These are phyloP conservation scores for Pogonophryne albipinna DNA, from an alignment of 2,797 vertebrate genomes.

Conservation along the genomic window DNA sequence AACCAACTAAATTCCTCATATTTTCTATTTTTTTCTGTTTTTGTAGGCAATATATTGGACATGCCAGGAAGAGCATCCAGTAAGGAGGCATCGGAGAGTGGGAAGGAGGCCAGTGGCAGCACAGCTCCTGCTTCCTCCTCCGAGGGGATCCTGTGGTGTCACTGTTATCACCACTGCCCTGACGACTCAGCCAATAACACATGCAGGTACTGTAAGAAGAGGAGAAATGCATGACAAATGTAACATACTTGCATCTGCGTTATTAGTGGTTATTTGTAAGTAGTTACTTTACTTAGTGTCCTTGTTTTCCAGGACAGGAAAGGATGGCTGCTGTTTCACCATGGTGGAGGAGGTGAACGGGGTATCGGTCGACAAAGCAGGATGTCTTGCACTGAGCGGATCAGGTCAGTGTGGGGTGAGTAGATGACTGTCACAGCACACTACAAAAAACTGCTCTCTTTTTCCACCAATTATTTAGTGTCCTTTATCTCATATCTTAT, in stretches of 20 bases:
- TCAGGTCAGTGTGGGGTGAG: constrained; percentile 96
- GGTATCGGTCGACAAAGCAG: constrained; percentile 89
- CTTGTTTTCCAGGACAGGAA: constrained; percentile 85
- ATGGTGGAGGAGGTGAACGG: constrained; percentile 96
- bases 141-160: constrained; percentile 89
- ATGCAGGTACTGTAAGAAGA: constrained; percentile 88
- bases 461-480: neutral
- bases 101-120: constrained; percentile 87
- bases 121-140: constrained; percentile 86
- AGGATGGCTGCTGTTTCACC: constrained; percentile 96
- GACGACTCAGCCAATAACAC: constrained; percentile 94
- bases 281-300: constrained; percentile 2
- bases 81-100: constrained; percentile 86
- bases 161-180: constrained; percentile 95
- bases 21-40: constrained; percentile 31
- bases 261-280: neutral
- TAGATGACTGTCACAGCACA: constrained; percentile 15
- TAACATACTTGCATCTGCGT: neutral
- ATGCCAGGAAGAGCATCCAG: constrained; percentile 91
- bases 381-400: constrained; percentile 92
- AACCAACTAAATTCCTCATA: constrained; percentile 15
- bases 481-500: neutral
- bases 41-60: constrained; percentile 87
- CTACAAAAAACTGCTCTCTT: neutral
- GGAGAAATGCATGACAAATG: neutral